Base-by-base conservation (phyloP, 1,140 invertebrate genomes). In the Diploscapter pachys region DNA sequence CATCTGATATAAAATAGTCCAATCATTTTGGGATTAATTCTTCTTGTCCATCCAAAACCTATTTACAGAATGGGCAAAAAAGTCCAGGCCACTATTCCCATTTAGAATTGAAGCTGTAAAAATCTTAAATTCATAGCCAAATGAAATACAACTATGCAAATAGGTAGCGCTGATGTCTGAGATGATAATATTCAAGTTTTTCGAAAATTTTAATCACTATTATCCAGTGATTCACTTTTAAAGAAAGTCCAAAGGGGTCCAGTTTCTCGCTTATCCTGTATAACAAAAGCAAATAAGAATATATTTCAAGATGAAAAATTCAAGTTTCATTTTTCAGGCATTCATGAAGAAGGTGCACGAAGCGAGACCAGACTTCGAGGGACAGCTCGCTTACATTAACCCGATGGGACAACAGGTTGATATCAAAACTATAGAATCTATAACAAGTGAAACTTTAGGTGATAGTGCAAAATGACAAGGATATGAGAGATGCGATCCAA, bases 331-430 rank as follows among this genome's bases (percentile, higher is more conserved):
- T 51, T 70, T 79, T 69, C 63, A 80, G 80, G 71, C 67, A 50
- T 59, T 80, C 13, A 82, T 80, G 78, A 78, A 79, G 57, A 81
- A 82, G 57, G 73, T 82, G 53, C 73, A 75, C 55, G 81, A 81
- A 8, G 63, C 59, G 9, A 62, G 68, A 6, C 74, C 80, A 11
- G 78, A 81, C n/a, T 81, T 81, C 71, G 71, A 80, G 11, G 80
- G 81, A 9, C 64, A 71, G 31, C 55, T 81, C 56, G 80, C 80
- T 0, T 81, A 81, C 81, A 81, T 83, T 63, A 78, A 81, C 72
- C 65, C 79, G 49, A 75, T 65, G 62, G 80, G 80, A 53, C 61
- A 80, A 59, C 80, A 81, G 68, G 79, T 80, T 49, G 6, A 49
- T 63, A 31, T 65, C 6, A 6, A 61, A 31, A 48, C 2, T 48